Conservation (phyloP, 2,888 invertebrate genomes). For the Tyria jacobaeae region DNA sequence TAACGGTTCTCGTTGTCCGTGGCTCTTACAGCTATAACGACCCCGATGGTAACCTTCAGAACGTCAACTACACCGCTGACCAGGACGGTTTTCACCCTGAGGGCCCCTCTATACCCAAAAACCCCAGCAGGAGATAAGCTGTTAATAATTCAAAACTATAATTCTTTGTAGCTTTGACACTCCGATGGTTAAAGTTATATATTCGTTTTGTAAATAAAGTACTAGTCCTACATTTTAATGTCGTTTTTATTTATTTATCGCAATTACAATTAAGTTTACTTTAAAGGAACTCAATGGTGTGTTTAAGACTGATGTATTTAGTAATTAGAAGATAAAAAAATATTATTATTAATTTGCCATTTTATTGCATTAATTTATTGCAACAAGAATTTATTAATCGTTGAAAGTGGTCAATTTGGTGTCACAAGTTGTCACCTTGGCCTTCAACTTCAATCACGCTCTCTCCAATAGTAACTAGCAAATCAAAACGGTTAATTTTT, state of each 20-base stretch:
- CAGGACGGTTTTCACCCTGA: slow-evolving; percentile 15
- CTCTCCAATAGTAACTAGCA: too few relatives aligned
- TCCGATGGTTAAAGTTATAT: slow-evolving; percentile 10
- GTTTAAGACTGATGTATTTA: too few relatives aligned
- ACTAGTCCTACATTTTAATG: not conserved
- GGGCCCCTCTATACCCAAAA: slow-evolving; percentile 10
- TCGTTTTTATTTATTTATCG: not conserved
- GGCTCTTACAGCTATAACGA: slow-evolving; percentile 87
- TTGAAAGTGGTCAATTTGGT: too few relatives aligned
- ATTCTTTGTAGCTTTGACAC: not conserved
- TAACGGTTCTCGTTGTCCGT: slow-evolving; percentile 84
- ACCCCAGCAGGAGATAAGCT: not conserved
- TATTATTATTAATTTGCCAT: too few relatives aligned
- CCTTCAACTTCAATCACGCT: too few relatives aligned
- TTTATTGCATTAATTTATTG: too few relatives aligned
- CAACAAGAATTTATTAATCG: too few relatives aligned
- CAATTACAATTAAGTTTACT: too few relatives aligned
- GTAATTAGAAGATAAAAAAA: too few relatives aligned
- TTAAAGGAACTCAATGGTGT: not conserved
- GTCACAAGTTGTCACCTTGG: too few relatives aligned
- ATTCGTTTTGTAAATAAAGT: slow-evolving; percentile 14
- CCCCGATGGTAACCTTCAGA: slow-evolving; percentile 75
- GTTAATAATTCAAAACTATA: not conserved
- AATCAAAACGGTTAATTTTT: too few relatives aligned
- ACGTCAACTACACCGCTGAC: slow-evolving; percentile 10